These are phyloP conservation scores for Agriopis leucophaearia DNA, from an alignment of 2,888 invertebrate genomes.

Conservation along the genomic window DNA sequence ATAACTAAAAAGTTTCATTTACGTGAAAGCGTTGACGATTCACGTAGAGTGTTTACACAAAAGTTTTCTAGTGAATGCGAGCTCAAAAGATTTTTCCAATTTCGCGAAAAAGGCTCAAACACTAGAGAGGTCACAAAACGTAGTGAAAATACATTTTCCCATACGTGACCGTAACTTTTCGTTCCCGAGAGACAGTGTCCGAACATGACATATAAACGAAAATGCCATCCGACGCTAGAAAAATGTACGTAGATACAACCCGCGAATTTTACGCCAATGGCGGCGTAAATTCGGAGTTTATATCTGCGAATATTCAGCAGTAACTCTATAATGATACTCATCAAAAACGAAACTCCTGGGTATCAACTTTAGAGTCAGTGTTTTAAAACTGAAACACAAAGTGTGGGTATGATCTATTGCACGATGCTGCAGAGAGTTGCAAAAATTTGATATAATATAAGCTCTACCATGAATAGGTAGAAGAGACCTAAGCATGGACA, in stretches of 20 bases:
- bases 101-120: constrained; percentile 70
- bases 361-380: constrained; percentile 7
- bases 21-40: constrained; percentile 51
- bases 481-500: constrained; percentile 4
- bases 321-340: constrained; percentile 34
- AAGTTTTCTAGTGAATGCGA: constrained; percentile 63
- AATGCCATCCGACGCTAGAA: constrained; percentile 59
- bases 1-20: constrained; percentile 51
- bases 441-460: constrained; percentile 19
- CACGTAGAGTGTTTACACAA: constrained; percentile 62
- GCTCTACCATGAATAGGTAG: constrained; percentile 3
- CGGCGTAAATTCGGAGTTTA: constrained; percentile 50
- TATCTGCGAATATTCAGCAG: constrained; percentile 32
- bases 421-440: constrained; percentile 16
- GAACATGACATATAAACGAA: constrained; percentile 69
- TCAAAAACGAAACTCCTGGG: constrained; percentile 12
- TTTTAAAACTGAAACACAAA: constrained; percentile 6
- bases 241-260: constrained; percentile 50
- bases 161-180: constrained; percentile 70
- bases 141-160: constrained; percentile 73
- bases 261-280: constrained; percentile 54
- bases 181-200: constrained; percentile 60
- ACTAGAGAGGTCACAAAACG: constrained; percentile 68
- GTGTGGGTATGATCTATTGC: constrained; percentile 16
- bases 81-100: constrained; percentile 75